Evolutionary conservation across 1,140 invertebrate genomes (phyloP), one percentile per base, ranked within the genome.

Genomic region (Saccostrea cuccullata): DNA sequence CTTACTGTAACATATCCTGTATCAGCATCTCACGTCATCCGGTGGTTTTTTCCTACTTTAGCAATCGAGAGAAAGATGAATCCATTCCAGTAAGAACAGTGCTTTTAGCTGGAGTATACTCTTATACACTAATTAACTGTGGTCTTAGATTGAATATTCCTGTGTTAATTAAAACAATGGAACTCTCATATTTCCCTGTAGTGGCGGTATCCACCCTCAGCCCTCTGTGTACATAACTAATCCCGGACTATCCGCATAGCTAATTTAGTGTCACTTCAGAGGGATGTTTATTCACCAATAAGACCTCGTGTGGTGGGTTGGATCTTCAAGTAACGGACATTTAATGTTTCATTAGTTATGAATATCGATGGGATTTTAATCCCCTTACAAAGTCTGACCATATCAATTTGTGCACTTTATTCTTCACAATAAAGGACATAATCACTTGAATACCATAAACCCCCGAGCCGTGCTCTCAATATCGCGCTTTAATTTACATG

Each of bases 331-430:
- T 64, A 64, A 20, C 58, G 58, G 58, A 77, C 70, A 77, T 77
- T 77, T 77, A 77, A 77, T 30, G 70, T 77, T 77, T 77, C 36
- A 77, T 77, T 77, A 77, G 70, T 77, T 77, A 77, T 77, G 70
- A 77, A 77, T 77, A 77, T 77, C 70, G 70, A 30, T 30, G 70
- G 70, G 30, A 30, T 77, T 77, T 77, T 77, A 77, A 77, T 30
- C 15, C 26, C 70, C 70, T 36, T 40, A 77, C 70, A 77, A 77
- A 30, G 30, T 6, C 70, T 36, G 70, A 77, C 70, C 70, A 77
- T 77, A 77, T 77, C 70, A 77, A 77, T 77, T 77, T 77, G 30
- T 77, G 70, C 70, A 77, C 70, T 77, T 77, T 30, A 77, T 77
- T 77, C 70, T 64, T 64, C 17, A 64, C 58, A 64, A 64, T 47